Conservation (phyloP, 1,140 invertebrate genomes). For the Hermatobates lingyangjiaoensis region DNA sequence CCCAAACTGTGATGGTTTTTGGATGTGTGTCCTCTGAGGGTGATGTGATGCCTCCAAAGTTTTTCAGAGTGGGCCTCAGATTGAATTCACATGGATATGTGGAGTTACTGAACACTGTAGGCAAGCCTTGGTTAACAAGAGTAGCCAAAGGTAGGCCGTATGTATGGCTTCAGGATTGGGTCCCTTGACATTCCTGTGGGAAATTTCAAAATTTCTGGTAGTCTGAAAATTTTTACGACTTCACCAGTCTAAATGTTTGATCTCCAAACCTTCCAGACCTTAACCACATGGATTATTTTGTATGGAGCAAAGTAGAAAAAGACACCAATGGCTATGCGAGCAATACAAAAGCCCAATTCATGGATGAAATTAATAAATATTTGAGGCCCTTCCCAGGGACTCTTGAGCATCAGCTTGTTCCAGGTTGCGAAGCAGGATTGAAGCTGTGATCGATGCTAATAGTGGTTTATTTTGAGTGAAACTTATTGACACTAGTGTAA, state of each 20-base stretch:
- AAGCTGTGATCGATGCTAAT: neutral
- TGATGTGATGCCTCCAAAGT: too few species aligned
- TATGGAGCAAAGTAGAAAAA: neutral
- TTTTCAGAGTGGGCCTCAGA: too few species aligned
- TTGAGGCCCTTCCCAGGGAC: neutral
- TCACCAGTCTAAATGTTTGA: neutral
- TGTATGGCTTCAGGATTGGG: too few species aligned
- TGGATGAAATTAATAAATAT: neutral
- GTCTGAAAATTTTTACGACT: neutral
- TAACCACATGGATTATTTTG: neutral
- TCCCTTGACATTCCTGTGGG: too few species aligned
- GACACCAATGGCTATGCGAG: neutral
- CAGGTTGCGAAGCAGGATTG: neutral
- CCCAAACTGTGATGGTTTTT: too few species aligned
- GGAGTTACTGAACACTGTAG: too few species aligned
- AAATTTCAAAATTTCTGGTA: too few species aligned
- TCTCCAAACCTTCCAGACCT: neutral
- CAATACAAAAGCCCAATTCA: neutral
- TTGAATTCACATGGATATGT: too few species aligned
- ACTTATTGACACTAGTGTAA: too few species aligned
- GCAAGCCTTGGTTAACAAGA: too few species aligned
- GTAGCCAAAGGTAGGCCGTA: too few species aligned
- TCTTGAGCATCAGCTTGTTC: neutral
- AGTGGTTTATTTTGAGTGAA: neutral
- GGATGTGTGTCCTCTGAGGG: too few species aligned